Percentiles rank a stretch among this genome's conserved stretches.
Conservation (phyloP, 2,888 invertebrate genomes). For the Pedicia rivosa region DNA sequence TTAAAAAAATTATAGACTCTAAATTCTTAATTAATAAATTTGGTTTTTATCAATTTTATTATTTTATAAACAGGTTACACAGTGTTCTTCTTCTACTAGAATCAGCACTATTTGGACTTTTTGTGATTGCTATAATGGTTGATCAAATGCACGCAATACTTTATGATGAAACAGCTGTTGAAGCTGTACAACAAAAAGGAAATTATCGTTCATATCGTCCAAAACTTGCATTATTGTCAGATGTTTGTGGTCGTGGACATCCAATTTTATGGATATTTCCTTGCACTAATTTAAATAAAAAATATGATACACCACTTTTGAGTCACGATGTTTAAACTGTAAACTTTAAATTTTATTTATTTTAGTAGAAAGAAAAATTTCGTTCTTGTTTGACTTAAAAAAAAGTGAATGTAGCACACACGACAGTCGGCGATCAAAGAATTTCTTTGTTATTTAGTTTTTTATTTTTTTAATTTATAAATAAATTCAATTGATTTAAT, state of each 20-base stretch:
- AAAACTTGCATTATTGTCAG: slow-evolving; percentile 47
- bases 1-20: slow-evolving; percentile 5
- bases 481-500: too few relatives aligned
- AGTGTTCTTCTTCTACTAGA: slow-evolving; percentile 67
- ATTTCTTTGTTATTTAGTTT: too few relatives aligned
- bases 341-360: neutral
- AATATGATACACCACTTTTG: slow-evolving; percentile 27
- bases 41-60: too few relatives aligned
- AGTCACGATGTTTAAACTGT: slow-evolving; percentile 30
- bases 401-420: too few relatives aligned
- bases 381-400: neutral
- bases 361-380: neutral
- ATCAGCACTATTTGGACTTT: slow-evolving; percentile 71
- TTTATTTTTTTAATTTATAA: too few relatives aligned
- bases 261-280: slow-evolving; percentile 57
- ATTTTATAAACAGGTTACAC: slow-evolving; percentile 48
- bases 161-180: slow-evolving; percentile 69
- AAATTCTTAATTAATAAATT: slow-evolving; percentile 1
- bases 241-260: slow-evolving; percentile 64
- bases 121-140: slow-evolving; percentile 71
- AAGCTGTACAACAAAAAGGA: slow-evolving; percentile 55
- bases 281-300: slow-evolving; percentile 37
- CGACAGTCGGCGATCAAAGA: too few relatives aligned
- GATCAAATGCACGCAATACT: slow-evolving; percentile 75
- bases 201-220: slow-evolving; percentile 45